Evolutionary conservation across 2,797 vertebrate genomes (phyloP).

Genomic region (Rhodeus uyekii): DNA sequence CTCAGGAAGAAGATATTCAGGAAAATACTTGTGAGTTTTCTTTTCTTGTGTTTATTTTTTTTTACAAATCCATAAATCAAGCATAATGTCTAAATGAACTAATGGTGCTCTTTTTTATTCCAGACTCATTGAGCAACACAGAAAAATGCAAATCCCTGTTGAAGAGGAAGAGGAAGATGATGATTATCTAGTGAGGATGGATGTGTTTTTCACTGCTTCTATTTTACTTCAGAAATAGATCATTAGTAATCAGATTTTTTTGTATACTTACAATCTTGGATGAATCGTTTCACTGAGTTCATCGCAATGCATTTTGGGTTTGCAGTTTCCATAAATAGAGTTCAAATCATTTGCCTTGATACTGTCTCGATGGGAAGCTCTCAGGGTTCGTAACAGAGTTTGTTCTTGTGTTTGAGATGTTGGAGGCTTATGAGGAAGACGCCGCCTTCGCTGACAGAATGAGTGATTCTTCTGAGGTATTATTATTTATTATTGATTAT

Average conservation of each 20-base stretch:
- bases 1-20: constrained; percentile 61
- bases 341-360: background rate
- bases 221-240: background rate
- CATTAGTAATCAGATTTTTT: background rate
- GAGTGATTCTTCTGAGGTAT: background rate
- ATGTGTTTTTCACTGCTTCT: background rate
- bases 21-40: constrained; percentile 64
- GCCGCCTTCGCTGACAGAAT: background rate
- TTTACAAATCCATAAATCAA: background rate
- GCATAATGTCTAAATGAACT: background rate
- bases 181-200: constrained; percentile 31
- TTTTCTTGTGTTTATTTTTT: background rate
- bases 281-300: background rate
- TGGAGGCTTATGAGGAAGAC: background rate
- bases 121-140: constrained; percentile 7
- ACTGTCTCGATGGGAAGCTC: background rate
- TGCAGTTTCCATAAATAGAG: background rate
- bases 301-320: background rate
- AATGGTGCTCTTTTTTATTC: background rate
- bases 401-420: background rate
- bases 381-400: background rate
- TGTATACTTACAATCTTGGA: background rate
- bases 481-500: background rate
- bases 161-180: constrained; percentile 1
- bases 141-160: background rate